Evolutionary conservation across 37 sponge, comb jelly and placozoan species (phyloP).

Genomic region (Corticium candelabrum): DNA sequence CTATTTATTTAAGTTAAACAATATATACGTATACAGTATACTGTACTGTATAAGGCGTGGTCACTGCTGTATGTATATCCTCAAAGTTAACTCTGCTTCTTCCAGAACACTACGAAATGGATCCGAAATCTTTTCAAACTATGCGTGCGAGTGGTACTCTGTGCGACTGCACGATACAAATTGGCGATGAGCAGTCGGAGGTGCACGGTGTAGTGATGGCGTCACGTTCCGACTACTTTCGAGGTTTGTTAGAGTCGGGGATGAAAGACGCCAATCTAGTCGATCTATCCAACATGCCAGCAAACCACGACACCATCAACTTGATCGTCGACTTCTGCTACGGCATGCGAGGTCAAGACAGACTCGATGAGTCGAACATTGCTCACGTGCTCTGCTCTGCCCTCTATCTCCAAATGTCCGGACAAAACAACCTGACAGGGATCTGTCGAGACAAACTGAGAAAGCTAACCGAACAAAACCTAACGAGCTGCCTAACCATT

Average conservation of each 20-base stretch:
- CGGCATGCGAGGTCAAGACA: background rate
- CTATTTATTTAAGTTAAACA: no score
- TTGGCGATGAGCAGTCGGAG: no score
- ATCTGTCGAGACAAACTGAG: background rate
- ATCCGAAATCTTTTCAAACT: no score
- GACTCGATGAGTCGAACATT: background rate
- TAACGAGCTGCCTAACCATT: background rate
- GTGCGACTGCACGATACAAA: no score
- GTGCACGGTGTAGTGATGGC: no score
- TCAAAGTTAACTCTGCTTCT: no score
- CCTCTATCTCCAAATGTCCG: background rate
- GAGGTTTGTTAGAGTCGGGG: background rate
- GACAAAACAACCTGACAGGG: background rate
- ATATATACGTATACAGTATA: no score
- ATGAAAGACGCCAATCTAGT: background rate
- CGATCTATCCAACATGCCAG: background rate
- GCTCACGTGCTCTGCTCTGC: background rate
- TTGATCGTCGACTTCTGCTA: background rate
- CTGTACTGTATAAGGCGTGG: no score
- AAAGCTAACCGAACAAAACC: background rate
- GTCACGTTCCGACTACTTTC: background rate
- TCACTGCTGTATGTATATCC: no score
- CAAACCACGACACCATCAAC: background rate
- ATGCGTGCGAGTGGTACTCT: no score
- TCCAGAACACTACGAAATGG: no score